These are phyloP conservation scores for Plemyria rubiginata DNA, from an alignment of 2,888 invertebrate genomes.

Conservation along the genomic window DNA sequence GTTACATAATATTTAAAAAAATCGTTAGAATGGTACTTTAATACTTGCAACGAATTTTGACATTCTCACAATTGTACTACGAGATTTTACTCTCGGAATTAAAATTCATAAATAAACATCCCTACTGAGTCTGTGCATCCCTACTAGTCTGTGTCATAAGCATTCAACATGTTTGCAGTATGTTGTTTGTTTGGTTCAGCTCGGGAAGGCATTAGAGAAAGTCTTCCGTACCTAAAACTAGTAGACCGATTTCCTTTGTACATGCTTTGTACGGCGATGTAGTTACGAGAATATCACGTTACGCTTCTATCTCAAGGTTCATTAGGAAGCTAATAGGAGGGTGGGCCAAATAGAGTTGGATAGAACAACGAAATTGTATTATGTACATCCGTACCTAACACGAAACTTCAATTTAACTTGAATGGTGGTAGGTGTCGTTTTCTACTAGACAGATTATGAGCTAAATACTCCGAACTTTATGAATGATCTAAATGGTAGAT, in stretches of 20 bases:
- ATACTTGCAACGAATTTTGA: conserved; percentile 13
- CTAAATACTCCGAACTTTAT: too few relatives aligned
- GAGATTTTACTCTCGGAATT: conserved; percentile 20
- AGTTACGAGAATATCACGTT: conserved; percentile 20
- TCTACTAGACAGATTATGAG: too few relatives aligned
- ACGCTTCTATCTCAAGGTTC: conserved; percentile 25
- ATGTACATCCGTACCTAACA: background rate
- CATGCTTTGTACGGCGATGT: conserved; percentile 7
- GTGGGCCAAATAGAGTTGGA: conserved; percentile 7
- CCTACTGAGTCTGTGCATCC: too few relatives aligned
- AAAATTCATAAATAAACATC: too few relatives aligned
- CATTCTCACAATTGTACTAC: conserved; percentile 11
- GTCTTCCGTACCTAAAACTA: conserved; percentile 9
- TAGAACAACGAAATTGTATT: conserved; percentile 9
- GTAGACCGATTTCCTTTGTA: conserved; percentile 3
- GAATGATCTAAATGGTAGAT: background rate
- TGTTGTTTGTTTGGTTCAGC: conserved; percentile 7
- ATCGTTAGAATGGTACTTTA: too few relatives aligned
- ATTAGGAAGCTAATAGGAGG: conserved; percentile 22
- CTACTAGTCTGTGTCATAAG: too few relatives aligned
- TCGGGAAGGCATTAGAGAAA: conserved; percentile 5
- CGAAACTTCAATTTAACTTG: background rate
- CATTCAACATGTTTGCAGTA: conserved; percentile 16
- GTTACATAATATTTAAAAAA: too few relatives aligned
- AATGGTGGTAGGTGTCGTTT: background rate